Conservation (phyloP, 1,140 invertebrate species). For the Ips typographus region DNA sequence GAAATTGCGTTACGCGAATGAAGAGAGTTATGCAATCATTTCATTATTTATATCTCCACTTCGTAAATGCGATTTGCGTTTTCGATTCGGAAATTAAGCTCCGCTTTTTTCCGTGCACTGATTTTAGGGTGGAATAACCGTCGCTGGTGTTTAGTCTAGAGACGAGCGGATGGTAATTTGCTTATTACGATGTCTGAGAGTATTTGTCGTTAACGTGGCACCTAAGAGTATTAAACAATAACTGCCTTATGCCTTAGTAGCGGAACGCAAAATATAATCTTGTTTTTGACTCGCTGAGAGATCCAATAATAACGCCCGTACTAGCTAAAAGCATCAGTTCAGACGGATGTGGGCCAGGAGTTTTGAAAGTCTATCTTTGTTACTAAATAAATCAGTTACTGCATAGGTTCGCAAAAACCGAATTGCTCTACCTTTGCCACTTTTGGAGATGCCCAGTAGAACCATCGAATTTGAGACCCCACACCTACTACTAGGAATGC, state of each 20-base stretch:
- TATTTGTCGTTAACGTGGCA: background rate
- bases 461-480: too few species aligned
- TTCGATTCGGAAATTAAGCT: background rate
- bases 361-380: too few species aligned
- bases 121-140: slow-evolving; percentile 7
- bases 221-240: slow-evolving; percentile 6
- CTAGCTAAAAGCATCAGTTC: too few species aligned
- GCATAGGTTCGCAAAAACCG: too few species aligned
- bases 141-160: slow-evolving; percentile 7
- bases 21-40: slow-evolving; percentile 26
- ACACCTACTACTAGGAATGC: too few species aligned
- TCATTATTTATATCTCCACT: slow-evolving; percentile 22
- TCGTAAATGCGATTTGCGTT: slow-evolving; percentile 12
- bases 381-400: too few species aligned
- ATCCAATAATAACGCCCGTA: too few species aligned
- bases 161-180: slow-evolving; percentile 12
- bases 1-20: slow-evolving; percentile 25
- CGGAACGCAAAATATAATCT: background rate
- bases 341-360: too few species aligned
- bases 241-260: background rate
- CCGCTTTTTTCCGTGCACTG: background rate
- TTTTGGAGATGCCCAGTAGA: too few species aligned
- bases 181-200: slow-evolving; percentile 2
- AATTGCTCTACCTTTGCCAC: too few species aligned
- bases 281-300: background rate